A percentile compares a stretch with the other conserved stretches of the same genome.
Conservation (phyloP, 2,797 vertebrate species). For the Liasis olivaceus region DNA sequence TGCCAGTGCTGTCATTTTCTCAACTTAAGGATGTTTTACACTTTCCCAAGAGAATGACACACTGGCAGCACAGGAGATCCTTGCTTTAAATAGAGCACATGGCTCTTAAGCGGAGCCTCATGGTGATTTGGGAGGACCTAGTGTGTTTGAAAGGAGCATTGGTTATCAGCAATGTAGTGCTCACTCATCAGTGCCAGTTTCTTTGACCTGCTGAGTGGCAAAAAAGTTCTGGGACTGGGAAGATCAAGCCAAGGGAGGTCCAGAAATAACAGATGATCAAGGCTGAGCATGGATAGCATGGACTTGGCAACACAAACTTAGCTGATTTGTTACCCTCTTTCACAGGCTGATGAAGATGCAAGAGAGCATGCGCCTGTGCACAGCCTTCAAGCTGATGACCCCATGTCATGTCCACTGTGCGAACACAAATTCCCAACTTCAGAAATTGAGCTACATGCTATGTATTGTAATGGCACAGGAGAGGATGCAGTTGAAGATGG, state of each 20-base stretch:
- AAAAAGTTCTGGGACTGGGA: constrained; percentile 54
- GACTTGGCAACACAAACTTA: neutral
- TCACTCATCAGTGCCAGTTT: constrained; percentile 39
- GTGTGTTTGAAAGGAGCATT: constrained; percentile 68
- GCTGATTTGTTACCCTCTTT: constrained; percentile 46
- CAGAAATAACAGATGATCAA: constrained; percentile 29
- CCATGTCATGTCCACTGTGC: constrained; percentile 86
- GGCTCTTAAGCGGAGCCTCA: constrained; percentile 56
- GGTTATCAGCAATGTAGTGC: constrained; percentile 47
- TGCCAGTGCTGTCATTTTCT: constrained; percentile 39
- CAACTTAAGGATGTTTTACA: constrained; percentile 57
- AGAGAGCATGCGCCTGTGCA: constrained; percentile 34
- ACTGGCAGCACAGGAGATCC: constrained; percentile 38
- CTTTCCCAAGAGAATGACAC: constrained; percentile 18
- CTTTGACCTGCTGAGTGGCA: constrained; percentile 52
- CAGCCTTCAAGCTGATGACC: constrained; percentile 35
- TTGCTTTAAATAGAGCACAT: constrained; percentile 59
- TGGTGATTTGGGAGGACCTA: constrained; percentile 60
- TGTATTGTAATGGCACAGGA: constrained; percentile 83
- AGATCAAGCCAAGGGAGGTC: constrained; percentile 22
- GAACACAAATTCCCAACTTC: constrained; percentile 75
- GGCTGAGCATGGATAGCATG: neutral
- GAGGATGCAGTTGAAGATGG: constrained; percentile 52
- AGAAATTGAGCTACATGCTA: constrained; percentile 87
- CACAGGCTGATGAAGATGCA: constrained; percentile 65